Percentiles rank a stretch among this genome's conserved stretches.
These are phyloP conservation scores for Notiomystis cincta DNA, from an alignment of 2,113 vertebrate species.

Conservation along the genomic window DNA sequence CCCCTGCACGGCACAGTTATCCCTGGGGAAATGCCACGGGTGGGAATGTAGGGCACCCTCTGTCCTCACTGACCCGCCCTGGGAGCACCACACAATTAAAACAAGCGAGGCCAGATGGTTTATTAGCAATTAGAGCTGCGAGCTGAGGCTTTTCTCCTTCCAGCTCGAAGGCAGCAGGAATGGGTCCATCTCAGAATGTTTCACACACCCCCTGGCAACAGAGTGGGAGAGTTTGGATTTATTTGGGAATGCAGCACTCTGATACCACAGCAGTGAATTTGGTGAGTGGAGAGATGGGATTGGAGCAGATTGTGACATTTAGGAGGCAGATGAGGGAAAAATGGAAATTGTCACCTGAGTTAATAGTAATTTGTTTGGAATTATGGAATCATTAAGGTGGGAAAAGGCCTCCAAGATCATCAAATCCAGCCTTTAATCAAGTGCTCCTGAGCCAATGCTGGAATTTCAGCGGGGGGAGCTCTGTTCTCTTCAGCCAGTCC, in stretches of 20 bases:
- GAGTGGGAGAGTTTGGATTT: background rate
- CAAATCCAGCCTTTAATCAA: background rate
- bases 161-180: background rate
- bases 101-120: conserved; percentile 6
- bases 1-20: background rate
- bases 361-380: background rate
- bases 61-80: background rate
- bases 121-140: background rate
- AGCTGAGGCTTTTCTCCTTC: background rate
- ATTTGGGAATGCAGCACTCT: background rate
- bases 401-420: background rate
- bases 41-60: background rate
- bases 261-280: background rate
- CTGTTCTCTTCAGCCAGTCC: background rate
- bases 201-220: rapidly evolving
- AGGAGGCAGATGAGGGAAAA: background rate
- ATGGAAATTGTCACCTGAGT: too few species aligned
- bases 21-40: background rate
- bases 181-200: rapidly evolving
- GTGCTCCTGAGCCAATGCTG: background rate
- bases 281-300: rapidly evolving
- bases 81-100: background rate
- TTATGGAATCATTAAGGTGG: background rate
- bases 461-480: background rate
- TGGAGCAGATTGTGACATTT: background rate